phyloP scores from a whole-genome alignment of 1,140 invertebrate genomes.

The Bombus turneri region DNA sequence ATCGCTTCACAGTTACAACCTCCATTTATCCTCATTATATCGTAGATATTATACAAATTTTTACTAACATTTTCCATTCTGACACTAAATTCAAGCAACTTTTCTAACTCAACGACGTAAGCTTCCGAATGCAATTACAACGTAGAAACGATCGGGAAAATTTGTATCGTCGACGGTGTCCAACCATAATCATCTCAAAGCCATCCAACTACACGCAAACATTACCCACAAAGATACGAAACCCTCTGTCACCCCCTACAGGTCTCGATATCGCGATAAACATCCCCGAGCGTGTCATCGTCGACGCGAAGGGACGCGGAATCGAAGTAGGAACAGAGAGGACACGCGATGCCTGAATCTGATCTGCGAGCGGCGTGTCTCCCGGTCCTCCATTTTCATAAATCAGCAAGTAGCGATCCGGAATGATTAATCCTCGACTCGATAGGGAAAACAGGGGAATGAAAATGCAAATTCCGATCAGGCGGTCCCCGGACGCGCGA shows the following conservation, averaged over 20 bases:
- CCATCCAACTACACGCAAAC: not conserved
- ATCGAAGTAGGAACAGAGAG: not conserved
- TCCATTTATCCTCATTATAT: no score
- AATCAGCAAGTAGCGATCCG: conserved; percentile 53
- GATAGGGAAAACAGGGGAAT: not conserved
- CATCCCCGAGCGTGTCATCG: conserved; percentile 1
- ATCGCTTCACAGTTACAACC: no score
- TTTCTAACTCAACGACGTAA: not conserved
- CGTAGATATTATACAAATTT: no score
- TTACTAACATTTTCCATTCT: no score
- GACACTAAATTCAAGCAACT: no score
- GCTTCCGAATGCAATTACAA: no score
- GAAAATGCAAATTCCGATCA: conserved; percentile 42
- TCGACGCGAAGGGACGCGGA: not conserved
- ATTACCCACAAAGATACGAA: not conserved
- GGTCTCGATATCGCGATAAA: conserved; percentile 25
- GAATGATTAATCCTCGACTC: conserved; percentile 51
- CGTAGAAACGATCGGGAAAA: not conserved
- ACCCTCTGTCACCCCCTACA: not conserved
- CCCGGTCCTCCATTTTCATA: conserved; percentile 44
- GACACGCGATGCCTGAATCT: conserved; percentile 2
- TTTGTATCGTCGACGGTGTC: not conserved
- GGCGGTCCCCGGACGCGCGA: conserved; percentile 33
- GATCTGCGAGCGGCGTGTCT: not conserved
- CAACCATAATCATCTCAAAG: not conserved